Evolutionary conservation across 2,113 vertebrate genomes (phyloP).

Genomic region (Argyrosomus japonicus): DNA sequence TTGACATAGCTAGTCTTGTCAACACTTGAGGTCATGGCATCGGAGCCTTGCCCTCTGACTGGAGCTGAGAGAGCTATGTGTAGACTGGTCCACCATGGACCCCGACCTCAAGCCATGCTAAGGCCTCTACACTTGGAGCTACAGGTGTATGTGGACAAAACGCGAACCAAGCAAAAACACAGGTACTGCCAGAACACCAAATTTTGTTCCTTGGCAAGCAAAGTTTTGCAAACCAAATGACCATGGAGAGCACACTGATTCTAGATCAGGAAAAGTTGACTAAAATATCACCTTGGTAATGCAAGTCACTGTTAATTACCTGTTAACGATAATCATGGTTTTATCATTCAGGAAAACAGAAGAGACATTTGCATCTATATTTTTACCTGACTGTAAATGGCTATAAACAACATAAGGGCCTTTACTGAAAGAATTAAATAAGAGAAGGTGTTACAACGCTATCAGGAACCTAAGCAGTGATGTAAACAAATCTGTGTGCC

Average conservation of each 20-base stretch:
- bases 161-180: conserved; percentile 77
- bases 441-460: not conserved
- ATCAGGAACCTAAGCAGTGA: not conserved
- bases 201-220: not conserved
- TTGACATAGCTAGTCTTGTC: not conserved
- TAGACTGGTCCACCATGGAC: conserved; percentile 82
- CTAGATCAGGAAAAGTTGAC: not conserved
- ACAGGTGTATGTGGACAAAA: conserved; percentile 83
- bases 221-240: conserved; percentile 8
- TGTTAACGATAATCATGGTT: not conserved
- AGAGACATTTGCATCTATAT: not conserved
- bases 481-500: not conserved
- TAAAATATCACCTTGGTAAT: not conserved
- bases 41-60: conserved; percentile 79
- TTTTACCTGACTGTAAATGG: not conserved
- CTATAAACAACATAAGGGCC: not conserved
- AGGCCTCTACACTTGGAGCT: conserved; percentile 85
- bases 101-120: conserved; percentile 80
- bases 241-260: not conserved
- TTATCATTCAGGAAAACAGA: too few species aligned
- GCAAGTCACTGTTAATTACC: not conserved
- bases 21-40: conserved; percentile 59
- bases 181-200: conserved; percentile 77
- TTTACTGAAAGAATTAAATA: not conserved
- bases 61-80: conserved; percentile 85